These are phyloP conservation scores for Uromys caudimaculatus DNA, from an alignment of 2,797 vertebrate species.

Conservation along the genomic window DNA sequence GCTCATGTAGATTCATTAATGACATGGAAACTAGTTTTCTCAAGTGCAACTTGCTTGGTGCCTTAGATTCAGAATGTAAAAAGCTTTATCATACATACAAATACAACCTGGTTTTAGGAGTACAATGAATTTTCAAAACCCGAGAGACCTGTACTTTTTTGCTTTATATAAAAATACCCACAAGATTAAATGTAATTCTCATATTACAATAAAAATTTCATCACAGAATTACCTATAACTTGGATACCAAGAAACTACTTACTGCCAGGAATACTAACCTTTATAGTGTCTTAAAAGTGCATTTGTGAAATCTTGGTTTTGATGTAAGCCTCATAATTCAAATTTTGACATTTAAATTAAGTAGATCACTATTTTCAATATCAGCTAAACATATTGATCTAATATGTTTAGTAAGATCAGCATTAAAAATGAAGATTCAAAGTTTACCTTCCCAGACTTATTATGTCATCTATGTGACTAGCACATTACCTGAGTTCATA, in stretches of 20 bases:
- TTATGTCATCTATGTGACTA: background rate
- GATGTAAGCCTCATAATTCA: slow-evolving; percentile 52
- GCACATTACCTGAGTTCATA: background rate
- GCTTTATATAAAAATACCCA: slow-evolving; percentile 61
- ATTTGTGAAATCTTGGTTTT: slow-evolving; percentile 57
- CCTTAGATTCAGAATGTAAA: slow-evolving; percentile 42
- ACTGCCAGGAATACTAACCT: slow-evolving; percentile 41
- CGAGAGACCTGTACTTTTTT: slow-evolving; percentile 28
- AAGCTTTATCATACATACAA: slow-evolving; percentile 16
- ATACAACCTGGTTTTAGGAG: slow-evolving; percentile 53
- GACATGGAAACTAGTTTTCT: slow-evolving; percentile 32
- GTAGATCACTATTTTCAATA: slow-evolving; percentile 49
- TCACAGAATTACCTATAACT: slow-evolving; percentile 29
- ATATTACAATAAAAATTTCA: slow-evolving; percentile 27
- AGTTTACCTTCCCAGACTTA: slow-evolving; percentile 49
- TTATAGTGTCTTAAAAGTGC: background rate
- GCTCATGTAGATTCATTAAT: slow-evolving; percentile 28
- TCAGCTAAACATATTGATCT: slow-evolving; percentile 28
- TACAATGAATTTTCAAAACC: slow-evolving; percentile 30
- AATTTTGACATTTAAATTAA: slow-evolving; percentile 39
- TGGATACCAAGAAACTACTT: slow-evolving; percentile 42
- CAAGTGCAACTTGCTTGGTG: background rate
- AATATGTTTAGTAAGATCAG: slow-evolving; percentile 45
- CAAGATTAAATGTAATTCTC: slow-evolving; percentile 61
- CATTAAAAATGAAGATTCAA: slow-evolving; percentile 62